Evolutionary conservation across 2,888 invertebrate species (phyloP).

Genomic region (Gryllus longicercus): DNA sequence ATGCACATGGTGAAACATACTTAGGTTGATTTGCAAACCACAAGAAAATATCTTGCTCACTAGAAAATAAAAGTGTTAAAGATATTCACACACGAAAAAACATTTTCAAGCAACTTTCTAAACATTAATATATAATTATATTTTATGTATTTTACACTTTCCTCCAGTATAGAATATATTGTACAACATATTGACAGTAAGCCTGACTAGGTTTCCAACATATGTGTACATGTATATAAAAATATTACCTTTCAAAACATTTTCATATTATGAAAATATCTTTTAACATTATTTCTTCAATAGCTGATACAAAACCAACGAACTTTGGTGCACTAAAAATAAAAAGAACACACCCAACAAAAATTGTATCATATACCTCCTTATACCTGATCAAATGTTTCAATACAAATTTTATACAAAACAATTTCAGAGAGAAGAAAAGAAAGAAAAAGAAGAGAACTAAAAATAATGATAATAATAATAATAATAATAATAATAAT

Average conservation of each 20-base stretch:
- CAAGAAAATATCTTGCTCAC: too few relatives aligned
- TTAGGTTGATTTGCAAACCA: too few relatives aligned
- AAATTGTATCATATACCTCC: background rate
- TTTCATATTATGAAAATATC: background rate
- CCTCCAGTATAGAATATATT: conserved; percentile 11
- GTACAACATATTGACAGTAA: background rate
- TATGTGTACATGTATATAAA: conserved; percentile 10
- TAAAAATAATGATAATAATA: background rate
- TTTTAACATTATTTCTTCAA: background rate
- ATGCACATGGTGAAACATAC: too few relatives aligned
- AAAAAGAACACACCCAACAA: background rate
- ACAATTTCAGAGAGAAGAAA: too few relatives aligned
- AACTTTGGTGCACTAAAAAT: background rate
- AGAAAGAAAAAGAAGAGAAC: background rate
- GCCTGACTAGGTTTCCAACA: background rate
- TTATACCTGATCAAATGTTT: too few relatives aligned
- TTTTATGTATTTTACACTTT: background rate
- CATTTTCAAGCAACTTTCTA: too few relatives aligned
- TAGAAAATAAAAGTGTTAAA: too few relatives aligned
- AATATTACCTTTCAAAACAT: background rate
- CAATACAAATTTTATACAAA: too few relatives aligned
- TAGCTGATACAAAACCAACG: background rate
- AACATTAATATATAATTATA: too few relatives aligned
- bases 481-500: background rate
- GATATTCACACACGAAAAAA: too few relatives aligned